Conservation (phyloP, 2,797 vertebrate species). For the Melanotaenia pygmaea region DNA sequence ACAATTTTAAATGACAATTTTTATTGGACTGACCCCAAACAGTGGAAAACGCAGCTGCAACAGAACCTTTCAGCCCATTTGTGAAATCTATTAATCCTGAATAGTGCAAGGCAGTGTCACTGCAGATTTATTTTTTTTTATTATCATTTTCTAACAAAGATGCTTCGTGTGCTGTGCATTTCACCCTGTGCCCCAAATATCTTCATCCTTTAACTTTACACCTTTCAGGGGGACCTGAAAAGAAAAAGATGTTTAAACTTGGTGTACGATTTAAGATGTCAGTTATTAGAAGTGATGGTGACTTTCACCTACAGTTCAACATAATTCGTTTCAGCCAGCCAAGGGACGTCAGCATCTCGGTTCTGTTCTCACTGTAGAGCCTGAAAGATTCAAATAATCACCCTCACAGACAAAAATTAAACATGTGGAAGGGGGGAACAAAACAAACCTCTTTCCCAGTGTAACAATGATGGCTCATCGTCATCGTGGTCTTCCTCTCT, state of each 20-base stretch:
- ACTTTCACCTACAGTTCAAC: constrained; percentile 67
- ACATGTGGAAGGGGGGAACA: not conserved
- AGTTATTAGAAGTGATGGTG: not conserved
- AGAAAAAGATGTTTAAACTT: not conserved
- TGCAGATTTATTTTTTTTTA: constrained; percentile 29
- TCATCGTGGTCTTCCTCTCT: constrained; percentile 66
- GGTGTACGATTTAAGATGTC: not conserved
- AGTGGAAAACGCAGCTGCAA: constrained; percentile 52
- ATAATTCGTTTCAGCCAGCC: constrained; percentile 28
- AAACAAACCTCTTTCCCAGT: constrained; percentile 71
- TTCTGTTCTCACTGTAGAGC: constrained; percentile 60
- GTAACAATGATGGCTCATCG: constrained; percentile 52
- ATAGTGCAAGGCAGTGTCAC: constrained; percentile 57
- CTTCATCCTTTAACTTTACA: constrained; percentile 52
- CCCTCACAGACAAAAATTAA: not conserved
- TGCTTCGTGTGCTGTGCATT: constrained; percentile 59
- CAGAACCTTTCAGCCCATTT: constrained; percentile 46
- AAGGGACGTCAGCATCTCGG: constrained; percentile 54
- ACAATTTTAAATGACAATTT: constrained; percentile 54
- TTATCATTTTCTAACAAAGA: constrained; percentile 31
- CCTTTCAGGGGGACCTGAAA: constrained; percentile 69
- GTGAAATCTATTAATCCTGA: constrained; percentile 55
- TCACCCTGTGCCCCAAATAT: constrained; percentile 68
- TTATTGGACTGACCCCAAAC: constrained; percentile 75
- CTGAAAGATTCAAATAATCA: constrained; percentile 15